Evolutionary conservation across 1,140 invertebrate species (phyloP), one percentile per base, ranked within the genome.

Genomic region (Zaprionus ornatus): DNA sequence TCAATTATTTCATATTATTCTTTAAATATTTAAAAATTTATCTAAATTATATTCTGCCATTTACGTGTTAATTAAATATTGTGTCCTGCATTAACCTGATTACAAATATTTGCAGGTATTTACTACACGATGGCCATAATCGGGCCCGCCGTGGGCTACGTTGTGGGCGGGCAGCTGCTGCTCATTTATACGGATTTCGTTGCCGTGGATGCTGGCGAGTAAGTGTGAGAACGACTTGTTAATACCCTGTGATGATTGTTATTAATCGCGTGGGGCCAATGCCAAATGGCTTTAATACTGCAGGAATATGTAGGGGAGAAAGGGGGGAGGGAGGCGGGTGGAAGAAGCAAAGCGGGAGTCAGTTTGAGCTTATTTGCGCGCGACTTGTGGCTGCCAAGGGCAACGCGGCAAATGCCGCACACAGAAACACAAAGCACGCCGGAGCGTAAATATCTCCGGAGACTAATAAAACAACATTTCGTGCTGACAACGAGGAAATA

Each of bases 101-200:
- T 10, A 59, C 70, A 37, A n/a, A 15, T 56, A 63, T 82, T 71
- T 93, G 15, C 93, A 95, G 96, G 96, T 87, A 95, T 96, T 79
- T 96, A 95, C 88, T 97, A 97, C 86, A 95, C 96, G 13, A 96
- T 96, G 94, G 95, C 96, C 4, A 95, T 97, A 27, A 94, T 98
- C 80, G 97, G 97, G 17, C 97, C 97, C 29, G 97, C 97, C 15
- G 90, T 97, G 63, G 97, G 97, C 13, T 97, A 96, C 92, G 94
- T 97, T 5, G 81, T 97, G 3, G 97, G 96, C 2, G 96, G 96
- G 0, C 95, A 96, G 91, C 94, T 97, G 80, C 93, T 97, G 52
- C 94, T 96, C 79, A 93, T 97, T 37, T 97, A 97, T 90, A 95
- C 95, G 15, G 97, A 97, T 84, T 96, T 96, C 75, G 91, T 95